Base-by-base conservation (phyloP, 2,888 invertebrate species). In the Pyrgus malvae region DNA sequence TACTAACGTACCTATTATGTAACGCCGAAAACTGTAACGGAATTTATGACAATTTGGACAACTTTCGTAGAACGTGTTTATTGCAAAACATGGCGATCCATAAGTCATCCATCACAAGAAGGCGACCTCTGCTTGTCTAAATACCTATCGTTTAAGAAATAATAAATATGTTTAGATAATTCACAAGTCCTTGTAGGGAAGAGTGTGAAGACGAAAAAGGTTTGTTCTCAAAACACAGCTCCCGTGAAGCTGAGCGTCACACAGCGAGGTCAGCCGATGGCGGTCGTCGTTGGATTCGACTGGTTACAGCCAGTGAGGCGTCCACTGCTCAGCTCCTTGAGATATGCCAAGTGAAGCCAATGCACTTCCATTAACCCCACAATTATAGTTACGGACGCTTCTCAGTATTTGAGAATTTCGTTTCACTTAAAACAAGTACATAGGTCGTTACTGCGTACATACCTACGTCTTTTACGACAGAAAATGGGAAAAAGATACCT, bases 321-420 rank as follows among this genome's bases (percentile, higher is more conserved):
- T 11, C 48, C 25, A 40, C 14, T 21, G 56, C 21, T 25, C 64
- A 62, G 61, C 58, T 61, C 61, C 58, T 58, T 37, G 33, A 50
- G 23, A 41, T 12, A 8, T 27, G 44, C 44, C 61, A 56, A 61
- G 56, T 58, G 62, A 64, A 66, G 66, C 63, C 70, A 68, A 74
- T 76, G 74, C 77, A 75, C 69, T 78, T 70, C 71, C 69, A 78
- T 78, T 78, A 78, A 71, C 69, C 70, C 65, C 63, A 62, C 55
- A 59, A 56, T 66, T 64, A 64, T 63, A 62, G 64, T 67, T 63
- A 68, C 65, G 60, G 55, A 62, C 56, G 50, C 51, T 55, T 56
- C 56, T 57, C 37, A 45, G 49, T 56, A 49, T 56, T 55, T 17
- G 46, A 50, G 58, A 49, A 48, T 46, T 54, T 37, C 16, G 44